Evolutionary conservation across 2,113 vertebrate species (phyloP).

Genomic region (Rostratula benghalensis): DNA sequence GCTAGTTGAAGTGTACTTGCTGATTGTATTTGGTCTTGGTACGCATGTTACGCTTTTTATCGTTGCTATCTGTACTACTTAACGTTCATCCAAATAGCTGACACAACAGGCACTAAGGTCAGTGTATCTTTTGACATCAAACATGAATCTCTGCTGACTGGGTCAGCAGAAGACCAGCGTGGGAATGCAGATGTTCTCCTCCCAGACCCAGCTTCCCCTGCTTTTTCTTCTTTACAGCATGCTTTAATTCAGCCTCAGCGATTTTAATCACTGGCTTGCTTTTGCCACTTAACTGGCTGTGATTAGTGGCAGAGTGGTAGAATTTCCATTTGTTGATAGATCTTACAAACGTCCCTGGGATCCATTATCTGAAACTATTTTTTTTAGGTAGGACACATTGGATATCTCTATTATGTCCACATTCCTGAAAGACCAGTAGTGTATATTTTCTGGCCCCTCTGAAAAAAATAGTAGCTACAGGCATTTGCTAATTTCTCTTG

Average conservation of each 20-base stretch:
- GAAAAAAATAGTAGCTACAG: background rate
- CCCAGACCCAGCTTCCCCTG: background rate
- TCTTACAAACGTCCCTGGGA: background rate
- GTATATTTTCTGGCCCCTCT: background rate
- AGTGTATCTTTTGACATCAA: background rate
- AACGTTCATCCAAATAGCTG: background rate
- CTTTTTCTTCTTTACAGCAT: background rate
- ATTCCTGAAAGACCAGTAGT: background rate
- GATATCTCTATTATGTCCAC: background rate
- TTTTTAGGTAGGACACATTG: background rate
- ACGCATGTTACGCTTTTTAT: background rate
- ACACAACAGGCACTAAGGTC: background rate
- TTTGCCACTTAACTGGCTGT: background rate
- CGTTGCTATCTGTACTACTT: background rate
- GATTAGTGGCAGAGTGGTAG: background rate
- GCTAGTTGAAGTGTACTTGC: background rate
- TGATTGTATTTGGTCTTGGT: background rate
- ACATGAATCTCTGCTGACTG: background rate
- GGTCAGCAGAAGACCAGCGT: background rate
- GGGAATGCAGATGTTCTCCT: background rate
- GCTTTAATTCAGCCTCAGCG: background rate
- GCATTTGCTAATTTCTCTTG: background rate
- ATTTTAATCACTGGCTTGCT: background rate
- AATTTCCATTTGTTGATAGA: background rate
- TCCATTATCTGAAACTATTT: background rate